These are phyloP conservation scores for Leucoma salicis DNA, from an alignment of 2,888 invertebrate genomes.

Conservation along the genomic window DNA sequence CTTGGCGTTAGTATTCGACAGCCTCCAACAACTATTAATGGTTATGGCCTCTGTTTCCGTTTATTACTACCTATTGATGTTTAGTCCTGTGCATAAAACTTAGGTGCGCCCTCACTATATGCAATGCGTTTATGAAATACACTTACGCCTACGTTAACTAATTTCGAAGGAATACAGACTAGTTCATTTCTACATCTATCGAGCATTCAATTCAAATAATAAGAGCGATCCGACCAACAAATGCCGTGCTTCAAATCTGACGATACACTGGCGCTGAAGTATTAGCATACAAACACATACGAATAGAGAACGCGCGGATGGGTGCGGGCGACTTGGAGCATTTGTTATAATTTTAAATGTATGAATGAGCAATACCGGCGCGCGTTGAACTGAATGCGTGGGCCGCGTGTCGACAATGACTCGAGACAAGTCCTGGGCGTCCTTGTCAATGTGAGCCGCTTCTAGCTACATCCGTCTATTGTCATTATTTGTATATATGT, in stretches of 20 bases:
- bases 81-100: conserved; percentile 47
- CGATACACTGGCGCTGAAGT: conserved; percentile 74
- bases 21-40: conserved; percentile 74
- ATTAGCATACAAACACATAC: conserved; percentile 80
- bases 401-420: conserved; percentile 75
- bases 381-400: conserved; percentile 69
- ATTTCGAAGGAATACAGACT: conserved; percentile 64
- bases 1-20: conserved; percentile 67
- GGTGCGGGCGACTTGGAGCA: conserved; percentile 73
- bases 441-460: conserved; percentile 82
- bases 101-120: conserved; percentile 58
- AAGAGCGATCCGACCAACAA: conserved; percentile 78
- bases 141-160: conserved; percentile 64
- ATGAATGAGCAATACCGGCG: conserved; percentile 78
- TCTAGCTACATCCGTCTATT: conserved; percentile 81
- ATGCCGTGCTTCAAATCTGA: conserved; percentile 71
- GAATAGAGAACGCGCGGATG: conserved; percentile 64
- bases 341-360: conserved; percentile 81
- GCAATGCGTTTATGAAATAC: conserved; percentile 71
- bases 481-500: conserved; percentile 76
- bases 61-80: conserved; percentile 59
- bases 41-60: conserved; percentile 68
- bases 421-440: conserved; percentile 79
- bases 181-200: conserved; percentile 77
- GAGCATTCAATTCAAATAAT: conserved; percentile 81